A percentile compares a stretch with the other conserved stretches of the same genome.
Conservation (phyloP, 2,888 invertebrate genomes). For the Hofmannophila pseudospretella region DNA sequence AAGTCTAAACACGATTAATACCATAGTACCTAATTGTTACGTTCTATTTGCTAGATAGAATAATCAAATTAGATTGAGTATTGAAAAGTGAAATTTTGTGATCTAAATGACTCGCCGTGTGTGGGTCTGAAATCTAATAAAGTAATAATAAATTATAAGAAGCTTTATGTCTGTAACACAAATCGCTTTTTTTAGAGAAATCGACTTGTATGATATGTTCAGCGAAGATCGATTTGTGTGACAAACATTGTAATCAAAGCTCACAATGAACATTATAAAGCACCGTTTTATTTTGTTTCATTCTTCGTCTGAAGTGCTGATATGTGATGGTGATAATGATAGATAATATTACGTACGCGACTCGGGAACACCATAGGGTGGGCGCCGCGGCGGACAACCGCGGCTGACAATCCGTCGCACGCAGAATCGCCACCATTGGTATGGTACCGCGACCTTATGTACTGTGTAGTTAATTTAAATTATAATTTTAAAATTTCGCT, state of each 20-base stretch:
- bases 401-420: too few relatives aligned
- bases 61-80: constrained; percentile 75
- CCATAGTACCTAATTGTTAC: constrained; percentile 75
- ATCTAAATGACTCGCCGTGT: constrained; percentile 24
- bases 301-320: constrained; percentile 40
- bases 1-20: constrained; percentile 54
- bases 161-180: background rate
- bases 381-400: too few relatives aligned
- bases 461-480: constrained; percentile 42
- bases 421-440: too few relatives aligned
- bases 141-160: too few relatives aligned
- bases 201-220: background rate
- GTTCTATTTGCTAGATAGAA: constrained; percentile 77
- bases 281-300: constrained; percentile 43
- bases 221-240: constrained; percentile 18
- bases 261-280: constrained; percentile 35
- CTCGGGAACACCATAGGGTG: too few relatives aligned
- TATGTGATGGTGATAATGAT: constrained; percentile 38
- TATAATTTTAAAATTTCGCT: constrained; percentile 68
- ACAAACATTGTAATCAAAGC: constrained; percentile 26
- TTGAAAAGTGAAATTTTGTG: constrained; percentile 58
- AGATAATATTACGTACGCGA: too few relatives aligned
- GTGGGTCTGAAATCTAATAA: background rate
- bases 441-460: constrained; percentile 15
- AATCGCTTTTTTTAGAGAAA: background rate